These are phyloP conservation scores for Enteromius thamalakanensis DNA, from an alignment of 2,797 vertebrate species.

Conservation along the genomic window DNA sequence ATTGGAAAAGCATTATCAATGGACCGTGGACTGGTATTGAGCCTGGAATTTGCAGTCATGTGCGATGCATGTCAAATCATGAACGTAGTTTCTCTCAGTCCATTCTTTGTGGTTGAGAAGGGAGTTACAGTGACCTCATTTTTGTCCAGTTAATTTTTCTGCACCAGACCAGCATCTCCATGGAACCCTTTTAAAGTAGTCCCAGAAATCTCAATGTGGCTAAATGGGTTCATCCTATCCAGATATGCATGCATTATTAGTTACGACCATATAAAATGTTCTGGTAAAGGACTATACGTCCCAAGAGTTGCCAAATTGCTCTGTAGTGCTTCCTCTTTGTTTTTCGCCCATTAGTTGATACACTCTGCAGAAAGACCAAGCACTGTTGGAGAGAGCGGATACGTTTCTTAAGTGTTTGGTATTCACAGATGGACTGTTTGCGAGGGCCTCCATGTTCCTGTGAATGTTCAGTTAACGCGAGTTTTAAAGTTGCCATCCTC, in stretches of 20 bases:
- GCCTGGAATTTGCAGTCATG: slow-evolving; percentile 62
- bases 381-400: slow-evolving; percentile 62
- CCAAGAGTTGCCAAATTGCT: slow-evolving; percentile 50
- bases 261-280: slow-evolving; percentile 47
- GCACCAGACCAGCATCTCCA: slow-evolving; percentile 31
- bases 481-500: slow-evolving; percentile 32
- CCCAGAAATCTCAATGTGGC: slow-evolving; percentile 30
- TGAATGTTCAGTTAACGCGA: slow-evolving; percentile 56
- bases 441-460: slow-evolving; percentile 40
- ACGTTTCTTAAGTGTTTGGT: slow-evolving; percentile 63
- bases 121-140: slow-evolving; percentile 38
- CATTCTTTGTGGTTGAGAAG: slow-evolving; percentile 22
- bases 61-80: slow-evolving; percentile 67
- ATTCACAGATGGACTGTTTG: slow-evolving; percentile 62
- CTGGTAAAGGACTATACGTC: slow-evolving; percentile 54
- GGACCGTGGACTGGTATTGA: slow-evolving; percentile 52
- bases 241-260: slow-evolving; percentile 58
- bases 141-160: slow-evolving; percentile 63
- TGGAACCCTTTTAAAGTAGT: slow-evolving; percentile 53
- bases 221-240: slow-evolving; percentile 43
- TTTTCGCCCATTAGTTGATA: background rate
- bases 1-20: slow-evolving; percentile 59
- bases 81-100: slow-evolving; percentile 28
- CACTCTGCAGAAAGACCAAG: background rate
- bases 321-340: slow-evolving; percentile 42